Base-by-base conservation (phyloP, 1,140 invertebrate genomes). In the Drosophila equinoxialis region DNA sequence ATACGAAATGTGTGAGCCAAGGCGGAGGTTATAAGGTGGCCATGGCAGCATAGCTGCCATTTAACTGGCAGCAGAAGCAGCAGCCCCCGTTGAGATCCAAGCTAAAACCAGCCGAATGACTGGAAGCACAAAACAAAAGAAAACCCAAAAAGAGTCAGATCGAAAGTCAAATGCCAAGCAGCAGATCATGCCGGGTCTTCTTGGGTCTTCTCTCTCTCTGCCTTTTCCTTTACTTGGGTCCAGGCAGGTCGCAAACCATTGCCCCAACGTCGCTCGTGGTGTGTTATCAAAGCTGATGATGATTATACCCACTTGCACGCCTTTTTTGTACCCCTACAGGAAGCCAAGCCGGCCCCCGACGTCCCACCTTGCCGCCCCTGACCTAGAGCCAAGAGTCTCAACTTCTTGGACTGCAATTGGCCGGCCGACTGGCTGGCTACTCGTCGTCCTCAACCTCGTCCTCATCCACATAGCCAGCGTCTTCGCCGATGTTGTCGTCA, bases 231-330 rank as follows among this genome's bases (percentile, higher is more conserved):
- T 45, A 37, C 54, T 69, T 54, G 73, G 73, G 84, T 71, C 65
- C 82, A 71, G 83, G 60, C 82, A 74, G 81, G 81, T 85, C 82
- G 82, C 45, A 45, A 17, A 59, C 69, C 63, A 64, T 63, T 71
- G 72, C 78, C 63, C 59, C 79, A 74, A 73, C 82, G 69, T 72
- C 81, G 85, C 77, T 89, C 65, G 85, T 89, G 85, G 86, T 90
- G 85, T 90, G 85, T 90, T 90, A 90, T 90, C 85, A 90, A 90
- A 90, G 85, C 86, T 90, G 85, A 90, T 90, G 85, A 90, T 90
- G 86, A 90, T 90, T 90, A 90, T 90, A 90, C 86, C 85, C 81
- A 90, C 86, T 90, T 90, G 85, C 85, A 90, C 85, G 85, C 85
- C 86, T 90, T 90, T 90, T 89, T 63, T 78, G 67, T 80, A 68